These are phyloP conservation scores for Drosophila nasuta DNA, from an alignment of 1,140 invertebrate species.

Conservation along the genomic window DNA sequence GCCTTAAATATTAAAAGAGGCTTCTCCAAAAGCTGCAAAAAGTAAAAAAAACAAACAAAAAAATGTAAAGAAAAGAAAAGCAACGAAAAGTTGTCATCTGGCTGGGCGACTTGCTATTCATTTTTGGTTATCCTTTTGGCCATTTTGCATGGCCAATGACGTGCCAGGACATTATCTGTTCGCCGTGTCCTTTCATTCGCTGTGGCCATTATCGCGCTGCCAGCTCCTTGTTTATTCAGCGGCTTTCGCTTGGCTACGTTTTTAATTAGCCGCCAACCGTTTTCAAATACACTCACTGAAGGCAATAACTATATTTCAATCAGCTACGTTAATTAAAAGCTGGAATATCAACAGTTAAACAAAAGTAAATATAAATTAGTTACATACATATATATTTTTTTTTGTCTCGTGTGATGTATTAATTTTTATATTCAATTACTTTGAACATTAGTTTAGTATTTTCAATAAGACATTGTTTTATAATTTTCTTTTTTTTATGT, in stretches of 20 bases:
- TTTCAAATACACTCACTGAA: constrained; percentile 27
- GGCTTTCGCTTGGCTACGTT: constrained; percentile 58
- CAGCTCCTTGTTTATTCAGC: constrained; percentile 63
- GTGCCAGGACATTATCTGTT: constrained; percentile 54
- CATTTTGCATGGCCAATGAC: constrained; percentile 50
- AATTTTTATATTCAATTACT: no score
- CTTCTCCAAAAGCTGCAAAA: constrained; percentile 2
- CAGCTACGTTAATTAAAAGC: background rate
- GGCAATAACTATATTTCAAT: background rate
- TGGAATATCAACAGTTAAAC: background rate
- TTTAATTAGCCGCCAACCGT: constrained; percentile 74
- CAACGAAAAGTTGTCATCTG: constrained; percentile 33
- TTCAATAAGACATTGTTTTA: no score
- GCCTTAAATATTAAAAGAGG: constrained; percentile 57
- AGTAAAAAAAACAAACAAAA: no score
- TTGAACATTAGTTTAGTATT: no score
- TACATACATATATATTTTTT: no score
- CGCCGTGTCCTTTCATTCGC: constrained; percentile 54
- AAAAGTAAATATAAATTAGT: background rate
- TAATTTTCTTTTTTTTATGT: no score
- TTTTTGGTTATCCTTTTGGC: constrained; percentile 58
- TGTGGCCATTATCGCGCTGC: constrained; percentile 56
- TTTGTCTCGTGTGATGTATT: no score
- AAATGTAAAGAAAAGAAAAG: background rate
- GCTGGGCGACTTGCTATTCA: constrained; percentile 28